Base-by-base conservation (phyloP, 2,888 invertebrate genomes). In the Stenotaenia linearis region DNA sequence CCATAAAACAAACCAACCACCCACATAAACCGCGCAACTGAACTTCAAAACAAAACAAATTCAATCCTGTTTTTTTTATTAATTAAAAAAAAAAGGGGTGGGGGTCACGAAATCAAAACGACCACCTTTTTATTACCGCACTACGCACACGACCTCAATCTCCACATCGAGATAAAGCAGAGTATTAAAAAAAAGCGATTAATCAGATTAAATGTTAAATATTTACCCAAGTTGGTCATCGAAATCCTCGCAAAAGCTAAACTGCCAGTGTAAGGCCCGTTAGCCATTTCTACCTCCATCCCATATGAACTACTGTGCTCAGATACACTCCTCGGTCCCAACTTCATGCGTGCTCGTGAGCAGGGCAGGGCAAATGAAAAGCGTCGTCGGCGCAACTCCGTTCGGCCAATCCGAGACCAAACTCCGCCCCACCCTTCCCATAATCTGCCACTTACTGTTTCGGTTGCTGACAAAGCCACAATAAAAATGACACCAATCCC, bases 231-330 rank as follows among this genome's bases (percentile, higher is more conserved):
- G 15, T 69, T 69, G 1, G 25, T 23, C 69, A 69, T 69, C 12
- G 75, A 75, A 15, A 75, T 75, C 37, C 75, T 18, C 1, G 21
- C 75, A 7, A 75, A 35, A 35, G 35, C 32, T 18, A 75, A 32
- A 32, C 6, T 18, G 35, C 35, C 32, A n/a, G 69, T 69, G 28
- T 18, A 75, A 10, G 37, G 30, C 32, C 75, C 78, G 30, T 37
- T 61, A 21, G 69, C 61, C 74, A 74, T 78, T 74, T 78, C 69
- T 35, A n/a, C 25, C 40, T 78, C 40, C 30, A 78, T 78, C 74
- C 78, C 32, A 37, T 30, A 61, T 9, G 28, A 69, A 37, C 74
- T 45, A 3, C 6, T 3, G 56, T 30, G 5, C 50, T 18, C 50
- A 50, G 50, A 18, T 50, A 18, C 50, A 18, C 18, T 50, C 5